Evolutionary conservation across 2,888 invertebrate genomes (phyloP), one percentile per base, ranked within the genome.

Genomic region (Nycteola revayana): DNA sequence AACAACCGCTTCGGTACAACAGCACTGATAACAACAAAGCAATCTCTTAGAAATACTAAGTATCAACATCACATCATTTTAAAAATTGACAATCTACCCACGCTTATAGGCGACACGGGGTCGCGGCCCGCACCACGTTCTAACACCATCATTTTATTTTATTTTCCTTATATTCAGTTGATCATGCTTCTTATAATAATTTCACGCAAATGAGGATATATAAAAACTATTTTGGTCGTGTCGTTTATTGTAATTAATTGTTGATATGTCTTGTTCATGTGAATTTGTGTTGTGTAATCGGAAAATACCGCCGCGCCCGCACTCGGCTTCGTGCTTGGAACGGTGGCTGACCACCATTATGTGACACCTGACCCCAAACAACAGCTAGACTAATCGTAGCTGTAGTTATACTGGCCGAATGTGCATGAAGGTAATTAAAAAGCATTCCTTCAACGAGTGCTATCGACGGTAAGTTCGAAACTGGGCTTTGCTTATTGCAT

Each of bases 201-300:
- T 80, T 75, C 73, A 63, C 73, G 82, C 82, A 75, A 60, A 72
- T 63, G 61, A 72, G 58, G 63, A 73, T 50, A 66, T 66, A n/a
- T 58, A 85, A 88, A 88, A 88, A 87, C 88, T 80, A 88, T 88
- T 88, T 88, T 88, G 88, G 88, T 88, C 88, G 88, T 85, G 76
- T 83, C 68, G 67, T 82, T 76, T 67, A 75, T 69, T 81, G 75
- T 78, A 69, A 63, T 69, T 70, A 69, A 55, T 71, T 71, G 68
- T 77, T 74, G 69, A 80, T 72, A 56, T 85, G 86, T 86, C 85
- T 85, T 86, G 87, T 87, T 84, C 75, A 83, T 86, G 86, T 88
- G 86, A 82, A 86, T 87, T 86, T 88, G 86, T 88, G 87, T 88
- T 84, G 85, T 86, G 86, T 82, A 79, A 75, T 73, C 62, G 75